These are phyloP conservation scores for Amblyornis subalaris DNA, from an alignment of 2,113 vertebrate genomes.

Conservation along the genomic window DNA sequence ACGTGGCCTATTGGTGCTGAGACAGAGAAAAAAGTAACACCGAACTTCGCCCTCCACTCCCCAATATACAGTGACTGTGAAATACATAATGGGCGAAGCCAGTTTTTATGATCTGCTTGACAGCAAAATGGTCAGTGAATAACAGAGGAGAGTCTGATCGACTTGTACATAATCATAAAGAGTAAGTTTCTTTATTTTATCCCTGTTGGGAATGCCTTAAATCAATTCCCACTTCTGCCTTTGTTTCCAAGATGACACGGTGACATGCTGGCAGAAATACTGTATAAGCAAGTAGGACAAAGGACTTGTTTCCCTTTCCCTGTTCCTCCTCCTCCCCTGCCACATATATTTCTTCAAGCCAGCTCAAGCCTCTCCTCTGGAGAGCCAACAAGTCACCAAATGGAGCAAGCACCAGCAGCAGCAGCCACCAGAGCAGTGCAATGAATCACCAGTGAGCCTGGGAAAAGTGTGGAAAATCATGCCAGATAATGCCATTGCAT, in stretches of 20 bases:
- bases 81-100: not conserved
- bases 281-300: accelerated
- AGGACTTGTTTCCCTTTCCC: not conserved
- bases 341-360: not conserved
- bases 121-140: not conserved
- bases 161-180: not conserved
- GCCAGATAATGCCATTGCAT: not conserved
- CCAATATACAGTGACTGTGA: conserved; percentile 6
- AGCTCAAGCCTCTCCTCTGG: not conserved
- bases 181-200: not conserved
- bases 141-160: not conserved
- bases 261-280: not conserved
- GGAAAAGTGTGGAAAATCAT: not conserved
- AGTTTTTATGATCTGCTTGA: not conserved
- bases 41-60: not conserved
- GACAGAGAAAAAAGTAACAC: not conserved
- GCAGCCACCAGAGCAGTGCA: not conserved
- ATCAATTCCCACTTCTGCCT: not conserved
- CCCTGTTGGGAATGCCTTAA: not conserved
- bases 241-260: not conserved
- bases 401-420: accelerated
- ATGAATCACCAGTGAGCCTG: accelerated
- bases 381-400: not conserved
- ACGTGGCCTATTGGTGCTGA: not conserved
- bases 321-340: not conserved